These are phyloP conservation scores for Lycaena phlaeas DNA, from an alignment of 2,888 invertebrate genomes.

Conservation along the genomic window DNA sequence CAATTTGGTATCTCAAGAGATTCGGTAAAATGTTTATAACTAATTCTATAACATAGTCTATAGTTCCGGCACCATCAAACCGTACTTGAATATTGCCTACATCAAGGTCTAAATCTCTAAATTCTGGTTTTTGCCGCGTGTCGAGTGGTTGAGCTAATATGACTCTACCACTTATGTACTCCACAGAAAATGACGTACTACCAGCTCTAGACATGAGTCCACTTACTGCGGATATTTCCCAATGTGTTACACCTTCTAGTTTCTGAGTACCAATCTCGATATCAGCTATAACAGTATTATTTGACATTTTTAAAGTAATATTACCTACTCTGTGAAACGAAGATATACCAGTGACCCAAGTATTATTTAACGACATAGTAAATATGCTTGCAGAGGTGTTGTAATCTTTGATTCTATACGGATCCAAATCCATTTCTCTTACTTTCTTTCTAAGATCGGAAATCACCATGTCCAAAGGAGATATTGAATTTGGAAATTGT, in stretches of 20 bases:
- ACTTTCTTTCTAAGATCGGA: conserved; percentile 82
- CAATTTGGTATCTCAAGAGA: conserved; percentile 87
- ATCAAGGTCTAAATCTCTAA: conserved; percentile 84
- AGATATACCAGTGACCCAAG: conserved; percentile 84
- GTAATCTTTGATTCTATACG: conserved; percentile 81
- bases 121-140: conserved; percentile 78
- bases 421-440: conserved; percentile 78
- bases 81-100: conserved; percentile 88
- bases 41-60: conserved; percentile 88
- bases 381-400: conserved; percentile 81
- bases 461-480: conserved; percentile 88
- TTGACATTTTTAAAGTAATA: conserved; percentile 79
- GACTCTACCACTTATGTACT: conserved; percentile 80
- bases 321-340: conserved; percentile 88
- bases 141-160: conserved; percentile 84
- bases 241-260: conserved; percentile 82
- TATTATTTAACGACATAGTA: conserved; percentile 79
- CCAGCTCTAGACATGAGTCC: conserved; percentile 80
- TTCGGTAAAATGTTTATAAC: conserved; percentile 88
- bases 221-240: conserved; percentile 81
- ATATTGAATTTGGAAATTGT: conserved; percentile 87
- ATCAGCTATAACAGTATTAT: conserved; percentile 77
- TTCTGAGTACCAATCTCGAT: conserved; percentile 86
- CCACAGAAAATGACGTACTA: conserved; percentile 83
- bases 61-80: conserved; percentile 88